Evolutionary conservation across 2,797 vertebrate genomes (phyloP), one percentile per base, ranked within the genome.

Genomic region (Sebastes iracundus): DNA sequence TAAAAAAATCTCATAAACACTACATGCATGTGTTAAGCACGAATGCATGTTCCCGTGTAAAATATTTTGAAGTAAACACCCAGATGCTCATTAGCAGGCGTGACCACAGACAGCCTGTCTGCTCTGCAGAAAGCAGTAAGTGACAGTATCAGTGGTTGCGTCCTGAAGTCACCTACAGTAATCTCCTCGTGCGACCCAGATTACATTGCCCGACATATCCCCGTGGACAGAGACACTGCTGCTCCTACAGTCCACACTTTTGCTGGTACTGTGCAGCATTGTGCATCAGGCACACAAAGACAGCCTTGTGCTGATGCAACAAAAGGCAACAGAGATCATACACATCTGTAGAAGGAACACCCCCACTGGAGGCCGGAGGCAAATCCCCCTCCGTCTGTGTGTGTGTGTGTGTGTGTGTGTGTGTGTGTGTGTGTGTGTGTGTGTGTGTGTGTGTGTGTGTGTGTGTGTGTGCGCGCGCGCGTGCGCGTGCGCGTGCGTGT

Each of bases 291-390:
- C 87, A 74, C 38, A 94, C 92, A 95, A 94, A 94, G 91, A 74
- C 38, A 0, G 77, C 81, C 87, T 93, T 93, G 90, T 94, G 85
- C 92, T 94, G 92, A 93, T 91, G 91, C 89, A 94, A 95, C 90
- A 94, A 93, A 95, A 92, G 90, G 93, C 93, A 94, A 93, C 58
- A 89, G 86, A 92, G 88, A 95, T 94, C 90, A 95, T 94, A 92
- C 88, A 93, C 90, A 92, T 93, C 87, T 93, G 93, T 70, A 88
- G 23, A 83, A 84, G 88, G 80, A 91, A 84, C 86, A 82, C 87
- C 86, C 88, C 87, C 87, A 89, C 89, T 83, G 82, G 66, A 89
- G 72, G 84, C 88, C 84, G 77, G 84, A 87, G 89, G 89, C 92
- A 85, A 84, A 62, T 78, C 81, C 72, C 79, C 23, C 80, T 35